Evolutionary conservation across 2,113 vertebrate species (phyloP), one percentile per base, ranked within the genome.

Genomic region (Ceuthmochares aereus): DNA sequence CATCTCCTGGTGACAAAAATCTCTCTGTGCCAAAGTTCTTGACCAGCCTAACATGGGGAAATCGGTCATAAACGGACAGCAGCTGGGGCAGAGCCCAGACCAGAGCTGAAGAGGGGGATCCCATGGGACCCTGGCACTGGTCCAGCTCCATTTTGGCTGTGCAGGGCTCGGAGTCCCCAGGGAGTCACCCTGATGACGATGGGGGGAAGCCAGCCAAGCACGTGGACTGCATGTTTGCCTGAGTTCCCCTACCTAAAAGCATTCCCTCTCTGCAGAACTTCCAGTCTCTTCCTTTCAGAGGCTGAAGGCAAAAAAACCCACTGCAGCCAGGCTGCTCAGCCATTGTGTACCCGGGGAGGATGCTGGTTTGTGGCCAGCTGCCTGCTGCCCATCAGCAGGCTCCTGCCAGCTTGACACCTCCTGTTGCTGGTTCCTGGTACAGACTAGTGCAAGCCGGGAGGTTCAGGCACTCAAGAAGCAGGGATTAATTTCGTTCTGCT

Each of bases 121-220:
- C 32, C 14, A 0, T 0, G 8, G 69, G 54, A 56, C 36, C 52
- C 42, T 3, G 1, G 27, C 26, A 6, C 18, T 1, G 1, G 8
- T 12, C 54, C 0, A 1, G 62, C 36, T 77, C 84, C 59, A 6
- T 9, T 25, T 18, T 32, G 30, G 34, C 75, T 2, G 2, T 1
- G 2, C 34, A 19, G n/a, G 60, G 42, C 43, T 19, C 84, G 25
- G 42, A 56, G n/a, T 55, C 64, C n/a, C 21, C 34, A 14, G 34
- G 63, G 51, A 23, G 11, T 26, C 19, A 10, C 18, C 63, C 15
- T 0, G 0, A 45, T 29, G 27, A 5, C 0, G 1, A 14, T 8
- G 1, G n/a, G 29, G 29, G 49, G 63, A 30, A 55, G 64, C 32
- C 32, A 37, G 51, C 72, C 4, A 6, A 29, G 23, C 45, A 11